phyloP scores from a whole-genome alignment of 2,113 vertebrate genomes.

The Arvicanthis niloticus region DNA sequence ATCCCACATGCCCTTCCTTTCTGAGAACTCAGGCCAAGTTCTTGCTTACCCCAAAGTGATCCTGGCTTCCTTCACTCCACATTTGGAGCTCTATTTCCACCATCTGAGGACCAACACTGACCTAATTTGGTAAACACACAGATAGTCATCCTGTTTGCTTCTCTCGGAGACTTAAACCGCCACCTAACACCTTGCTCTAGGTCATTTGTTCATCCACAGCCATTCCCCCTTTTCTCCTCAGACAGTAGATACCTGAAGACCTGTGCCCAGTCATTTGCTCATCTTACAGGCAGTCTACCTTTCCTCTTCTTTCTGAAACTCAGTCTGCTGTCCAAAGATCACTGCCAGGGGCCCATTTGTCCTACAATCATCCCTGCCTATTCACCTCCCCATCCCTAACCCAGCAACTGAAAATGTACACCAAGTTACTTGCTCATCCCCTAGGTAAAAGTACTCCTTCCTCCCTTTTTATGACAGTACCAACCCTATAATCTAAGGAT shows the following conservation, averaged over 20 bases:
- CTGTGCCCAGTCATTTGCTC: not conserved
- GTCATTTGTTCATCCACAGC: not conserved
- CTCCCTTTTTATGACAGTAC: not conserved
- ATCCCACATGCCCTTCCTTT: not conserved
- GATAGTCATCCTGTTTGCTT: not conserved
- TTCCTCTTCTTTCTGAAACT: not conserved
- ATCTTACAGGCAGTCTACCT: not conserved
- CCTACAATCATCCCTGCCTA: not conserved
- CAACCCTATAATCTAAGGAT: not conserved
- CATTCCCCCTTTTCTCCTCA: not conserved
- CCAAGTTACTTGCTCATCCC: not conserved
- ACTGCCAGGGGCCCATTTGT: not conserved
- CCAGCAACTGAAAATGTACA: not conserved
- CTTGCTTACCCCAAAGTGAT: not conserved
- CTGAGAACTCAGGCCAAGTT: not conserved
- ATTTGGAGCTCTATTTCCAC: not conserved
- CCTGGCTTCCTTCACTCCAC: not conserved
- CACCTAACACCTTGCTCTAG: not conserved
- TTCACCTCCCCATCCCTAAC: not conserved
- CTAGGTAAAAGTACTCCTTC: not conserved
- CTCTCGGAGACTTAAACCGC: not conserved
- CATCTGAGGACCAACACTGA: not conserved
- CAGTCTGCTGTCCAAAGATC: not conserved
- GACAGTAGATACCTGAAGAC: not conserved
- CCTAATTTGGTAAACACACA: not conserved